Evolutionary conservation across 2,888 invertebrate species (phyloP), one percentile per base, ranked within the genome.

Genomic region (Drosophila gaucha): DNA sequence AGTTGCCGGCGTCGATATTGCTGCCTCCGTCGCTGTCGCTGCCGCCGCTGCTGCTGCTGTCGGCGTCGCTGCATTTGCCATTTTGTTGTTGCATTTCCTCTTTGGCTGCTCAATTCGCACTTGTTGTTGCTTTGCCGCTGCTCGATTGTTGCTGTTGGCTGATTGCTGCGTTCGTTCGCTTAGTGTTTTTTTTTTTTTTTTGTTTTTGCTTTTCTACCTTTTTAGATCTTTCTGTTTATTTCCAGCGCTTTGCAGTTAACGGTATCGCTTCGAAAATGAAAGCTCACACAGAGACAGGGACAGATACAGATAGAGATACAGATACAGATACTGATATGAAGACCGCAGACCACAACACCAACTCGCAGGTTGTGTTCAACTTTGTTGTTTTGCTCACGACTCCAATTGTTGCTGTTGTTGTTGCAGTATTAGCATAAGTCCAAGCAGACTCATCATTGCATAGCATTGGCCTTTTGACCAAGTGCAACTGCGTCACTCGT

Each of bases 201-300:
- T 63, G 59, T 47, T 67, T 70, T 58, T 63, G 63, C 58, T 69
- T 80, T 14, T n/a, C 20, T 46, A 28, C 46, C 49, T 49, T 35
- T 75, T 80, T 76, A 70, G 73, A 72, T 70, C 58, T 73, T 83
- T 77, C 63, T 78, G 67, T 67, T 74, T 71, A 58, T 69, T 80
- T 76, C 70, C 71, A 74, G 72, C 73, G 35, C 66, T 75, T 76
- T 68, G 75, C 76, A 86, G 77, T 73, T 87, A 89, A 89, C 89
- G 89, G 86, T 87, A 89, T 78, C 70, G 76, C 86, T 89, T 82
- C 80, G 90, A 90, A 90, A 90, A 90, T 89, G 90, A 90, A 90
- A 90, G 90, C 90, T 89, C 71, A 69, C 72, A 82, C 75, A 75
- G 59, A 76, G 54, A 58, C 56, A 73, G 60, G 36, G 18, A 39